Evolutionary conservation across 2,113 vertebrate genomes (phyloP).

Genomic region (Phaethornis superciliosus): DNA sequence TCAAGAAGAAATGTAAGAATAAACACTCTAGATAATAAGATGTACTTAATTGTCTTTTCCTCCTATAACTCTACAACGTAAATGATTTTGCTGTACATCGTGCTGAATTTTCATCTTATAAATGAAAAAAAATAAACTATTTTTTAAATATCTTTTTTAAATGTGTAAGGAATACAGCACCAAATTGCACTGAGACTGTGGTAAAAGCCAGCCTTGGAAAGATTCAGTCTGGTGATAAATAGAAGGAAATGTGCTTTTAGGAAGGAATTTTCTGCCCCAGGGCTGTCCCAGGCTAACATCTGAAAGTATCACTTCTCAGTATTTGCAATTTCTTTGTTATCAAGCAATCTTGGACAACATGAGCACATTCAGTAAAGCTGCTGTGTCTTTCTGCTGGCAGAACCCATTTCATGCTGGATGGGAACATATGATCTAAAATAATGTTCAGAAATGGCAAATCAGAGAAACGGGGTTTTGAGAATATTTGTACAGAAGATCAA

Average conservation of each 20-base stretch:
- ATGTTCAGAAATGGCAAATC: not conserved
- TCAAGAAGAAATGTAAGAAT: slow-evolving; percentile 8
- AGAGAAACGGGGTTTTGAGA: not conserved
- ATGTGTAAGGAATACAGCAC: not conserved
- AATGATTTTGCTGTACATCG: not conserved
- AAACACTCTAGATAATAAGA: not conserved
- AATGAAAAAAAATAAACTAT: not conserved
- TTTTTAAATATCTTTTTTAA: not conserved
- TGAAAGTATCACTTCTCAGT: not conserved
- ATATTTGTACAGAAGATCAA: not conserved
- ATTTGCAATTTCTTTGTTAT: slow-evolving; percentile 24
- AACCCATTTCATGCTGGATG: slow-evolving; percentile 26
- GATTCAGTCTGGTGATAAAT: not conserved
- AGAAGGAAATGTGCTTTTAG: not conserved
- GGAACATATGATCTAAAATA: not conserved
- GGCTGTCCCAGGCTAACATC: not conserved
- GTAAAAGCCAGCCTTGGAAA: not conserved
- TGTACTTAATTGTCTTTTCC: not conserved
- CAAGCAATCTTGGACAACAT: not conserved
- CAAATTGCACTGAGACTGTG: not conserved
- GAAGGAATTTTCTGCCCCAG: not conserved
- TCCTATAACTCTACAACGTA: not conserved
- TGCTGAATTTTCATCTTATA: not conserved
- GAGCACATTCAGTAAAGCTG: not conserved
- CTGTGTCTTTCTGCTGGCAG: not conserved